Conservation (phyloP, 2,888 invertebrate genomes). For the Teleogryllus oceanicus region DNA sequence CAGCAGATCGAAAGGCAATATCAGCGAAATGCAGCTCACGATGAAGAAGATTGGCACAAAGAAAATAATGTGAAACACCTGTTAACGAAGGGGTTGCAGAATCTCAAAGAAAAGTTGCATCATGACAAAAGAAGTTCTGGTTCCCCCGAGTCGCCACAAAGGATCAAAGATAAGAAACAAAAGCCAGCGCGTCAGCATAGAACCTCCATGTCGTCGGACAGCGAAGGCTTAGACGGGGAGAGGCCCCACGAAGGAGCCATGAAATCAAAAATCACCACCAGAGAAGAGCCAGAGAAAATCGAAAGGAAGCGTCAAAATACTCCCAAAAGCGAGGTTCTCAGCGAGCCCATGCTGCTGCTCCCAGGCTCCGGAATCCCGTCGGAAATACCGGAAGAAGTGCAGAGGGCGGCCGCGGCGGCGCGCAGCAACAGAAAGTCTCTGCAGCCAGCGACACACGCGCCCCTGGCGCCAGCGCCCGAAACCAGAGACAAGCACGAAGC, state of each 20-base stretch:
- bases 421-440: slow-evolving; percentile 62
- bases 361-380: slow-evolving; percentile 53
- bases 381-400: slow-evolving; percentile 67
- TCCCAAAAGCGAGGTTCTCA: slow-evolving; percentile 12
- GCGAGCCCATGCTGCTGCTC: not conserved
- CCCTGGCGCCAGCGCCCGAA: slow-evolving; percentile 32
- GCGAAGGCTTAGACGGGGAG: slow-evolving; percentile 23
- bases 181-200: not conserved
- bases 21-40: not conserved
- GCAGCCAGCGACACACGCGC: not conserved
- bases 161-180: not conserved
- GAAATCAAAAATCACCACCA: slow-evolving; percentile 28
- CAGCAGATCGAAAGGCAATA: slow-evolving; percentile 21
- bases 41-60: slow-evolving; percentile 30
- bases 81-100: slow-evolving; percentile 42
- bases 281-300: slow-evolving; percentile 29
- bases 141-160: slow-evolving; percentile 39
- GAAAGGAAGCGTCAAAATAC: slow-evolving; percentile 34
- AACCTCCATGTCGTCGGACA: slow-evolving; percentile 22
- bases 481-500: slow-evolving; percentile 37
- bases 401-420: slow-evolving; percentile 69
- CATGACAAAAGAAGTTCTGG: slow-evolving; percentile 33
- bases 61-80: slow-evolving; percentile 41
- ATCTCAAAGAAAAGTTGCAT: slow-evolving; percentile 37
- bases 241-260: slow-evolving; percentile 23